Conservation (phyloP, 64 coral and sea anemone species). For the Montipora efflorescens region DNA sequence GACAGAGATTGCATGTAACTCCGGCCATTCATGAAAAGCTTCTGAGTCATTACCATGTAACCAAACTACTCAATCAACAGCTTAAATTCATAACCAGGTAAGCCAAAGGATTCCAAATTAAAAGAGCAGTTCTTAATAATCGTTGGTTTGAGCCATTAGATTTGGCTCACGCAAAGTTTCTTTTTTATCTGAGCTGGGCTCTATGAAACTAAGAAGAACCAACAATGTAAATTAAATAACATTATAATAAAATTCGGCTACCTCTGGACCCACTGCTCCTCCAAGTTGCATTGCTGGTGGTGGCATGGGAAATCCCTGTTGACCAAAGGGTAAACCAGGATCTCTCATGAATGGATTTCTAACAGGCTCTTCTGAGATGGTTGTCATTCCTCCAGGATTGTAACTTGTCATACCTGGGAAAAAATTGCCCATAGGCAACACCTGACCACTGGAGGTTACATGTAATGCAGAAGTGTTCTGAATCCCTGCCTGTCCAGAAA, state of each 20-base stretch:
- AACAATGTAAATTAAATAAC: not conserved
- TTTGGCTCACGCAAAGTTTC: too few species aligned
- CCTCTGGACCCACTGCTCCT: constrained; percentile 4
- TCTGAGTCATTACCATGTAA: too few species aligned
- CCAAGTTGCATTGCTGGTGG: not conserved
- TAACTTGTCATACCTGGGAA: not conserved
- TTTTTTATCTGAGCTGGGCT: too few species aligned
- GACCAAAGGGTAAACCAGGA: not conserved
- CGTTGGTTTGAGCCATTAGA: too few species aligned
- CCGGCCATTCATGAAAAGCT: too few species aligned
- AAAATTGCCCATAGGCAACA: not conserved
- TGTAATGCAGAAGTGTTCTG: not conserved
- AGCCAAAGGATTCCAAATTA: too few species aligned
- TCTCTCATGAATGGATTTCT: not conserved
- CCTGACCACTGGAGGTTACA: not conserved
- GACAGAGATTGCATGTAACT: too few species aligned
- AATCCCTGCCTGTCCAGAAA: not conserved
- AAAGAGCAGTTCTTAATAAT: too few species aligned
- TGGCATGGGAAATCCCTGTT: constrained; percentile 5
- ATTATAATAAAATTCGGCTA: not conserved
- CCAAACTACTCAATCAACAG: too few species aligned
- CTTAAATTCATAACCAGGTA: too few species aligned
- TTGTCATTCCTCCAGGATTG: not conserved
- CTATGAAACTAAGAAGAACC: too few species aligned
- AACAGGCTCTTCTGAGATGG: not conserved